Evolutionary conservation across 2,113 vertebrate genomes (phyloP), one percentile per base, ranked within the genome.

Genomic region (Gallinago jamesoni): DNA sequence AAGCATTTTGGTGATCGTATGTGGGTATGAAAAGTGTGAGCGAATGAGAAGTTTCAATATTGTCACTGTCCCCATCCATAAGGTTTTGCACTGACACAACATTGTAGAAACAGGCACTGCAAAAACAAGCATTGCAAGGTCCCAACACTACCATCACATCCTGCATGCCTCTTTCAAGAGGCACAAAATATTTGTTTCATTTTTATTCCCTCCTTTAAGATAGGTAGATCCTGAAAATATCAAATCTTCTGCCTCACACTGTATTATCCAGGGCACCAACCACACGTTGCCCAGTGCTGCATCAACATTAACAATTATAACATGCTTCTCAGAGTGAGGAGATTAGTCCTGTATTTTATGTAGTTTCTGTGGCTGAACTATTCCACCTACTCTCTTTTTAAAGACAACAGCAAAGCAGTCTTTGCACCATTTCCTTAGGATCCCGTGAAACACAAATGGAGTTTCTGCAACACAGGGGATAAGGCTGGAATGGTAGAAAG

Each of bases 91-190:
- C 4, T 18, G n/a, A 48, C 23, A 62, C n/a, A 87, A 43, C 25
- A 9, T 1, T 37, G 28, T 27, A 76, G 37, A 63, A 85, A 75
- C 16, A 67, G 33, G 16, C 37, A 24, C 24, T 50, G n/a, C 56
- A 89, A 67, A 72, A 70, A 53, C 13, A 45, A 69, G 30, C 45
- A 52, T 2, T 53, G 37, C 66, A 48, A 76, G 8, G 23, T 55
- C 28, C 28, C n/a, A 56, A 15, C 6, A 6, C 16, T 22, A 17
- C 35, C 60, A 33, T 6, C 0, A 0, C 13, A 69, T 33, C 37
- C 30, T 66, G 14, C 23, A 27, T 3, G 57, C 37, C 24, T 45
- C 74, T 55, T 39, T 10, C 56, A 91, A 57, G 66, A 43, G 35
- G 18, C 4, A 75, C 3, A 23, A 57, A 57, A 16, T 13, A 7